Base-by-base conservation (phyloP, 2,888 invertebrate species). In the Eupithecia pulchellata region DNA sequence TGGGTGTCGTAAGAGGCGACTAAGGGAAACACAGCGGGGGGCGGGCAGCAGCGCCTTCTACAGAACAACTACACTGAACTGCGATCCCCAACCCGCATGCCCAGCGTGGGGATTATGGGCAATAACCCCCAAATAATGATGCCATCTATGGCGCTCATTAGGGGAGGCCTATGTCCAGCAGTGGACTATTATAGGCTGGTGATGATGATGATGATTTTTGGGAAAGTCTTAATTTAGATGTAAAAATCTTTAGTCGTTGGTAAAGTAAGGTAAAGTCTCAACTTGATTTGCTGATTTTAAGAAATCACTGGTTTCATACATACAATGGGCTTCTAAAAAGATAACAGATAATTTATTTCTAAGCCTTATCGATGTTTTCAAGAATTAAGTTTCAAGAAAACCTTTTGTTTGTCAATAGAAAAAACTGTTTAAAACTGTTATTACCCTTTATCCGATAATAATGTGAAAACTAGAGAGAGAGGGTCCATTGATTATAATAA, bases 381-480 rank as follows among this genome's bases (percentile, higher is more conserved):
- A 52, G 13, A 25, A n/a, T 47, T 8, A 47, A n/a, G 20, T 47
- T 20, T 20, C 20, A 47, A 11, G 47, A 52, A 52, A 52, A 52
- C 11, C 3, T 11, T 52, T 47, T 52, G 4, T 52, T 52, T 52
- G 52, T 25, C 25, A 32, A 27, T 60, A 11, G n/a, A 32, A 60
- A n/a, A n/a, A 60, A 36, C 11, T 14, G 34, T 61, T 32, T 36
- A 34, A 5, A 61, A 66, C 42, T 36, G 39, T 66, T 63, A 66
- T 72, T 72, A 72, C 72, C 72, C 72, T 72, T 74, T 74, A 60
- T 61, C 66, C 68, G 71, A 67, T 42, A 64, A 64, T 71, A 69
- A 57, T 66, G 66, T 68, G 69, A 27, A 63, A 64, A 25, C 34
- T 14, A 71, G 17, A 68, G 66, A 72, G 65, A 66, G 63, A 55